These are phyloP conservation scores for Empidonax alnorum DNA, from an alignment of 2,113 vertebrate species.

Conservation along the genomic window DNA sequence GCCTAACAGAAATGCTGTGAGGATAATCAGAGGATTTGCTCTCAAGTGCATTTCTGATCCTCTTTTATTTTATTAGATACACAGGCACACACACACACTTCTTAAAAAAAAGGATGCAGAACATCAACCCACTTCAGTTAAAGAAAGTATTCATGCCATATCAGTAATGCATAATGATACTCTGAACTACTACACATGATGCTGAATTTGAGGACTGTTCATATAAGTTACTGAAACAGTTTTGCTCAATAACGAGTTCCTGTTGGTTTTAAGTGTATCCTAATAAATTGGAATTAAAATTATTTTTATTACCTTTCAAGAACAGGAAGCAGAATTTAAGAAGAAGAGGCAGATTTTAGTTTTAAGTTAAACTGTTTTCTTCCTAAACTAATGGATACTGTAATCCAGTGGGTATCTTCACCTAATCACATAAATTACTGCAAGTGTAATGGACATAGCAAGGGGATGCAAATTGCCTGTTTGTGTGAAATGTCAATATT, in stretches of 20 bases:
- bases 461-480: neutral
- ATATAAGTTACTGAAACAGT: neutral
- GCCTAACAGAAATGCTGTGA: neutral
- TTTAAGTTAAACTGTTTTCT: neutral
- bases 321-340: neutral
- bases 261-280: neutral
- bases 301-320: neutral
- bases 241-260: neutral
- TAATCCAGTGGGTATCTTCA: neutral
- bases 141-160: neutral
- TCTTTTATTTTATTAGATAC: neutral
- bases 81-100: fast-evolving
- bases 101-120: neutral
- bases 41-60: neutral
- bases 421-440: neutral
- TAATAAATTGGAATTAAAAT: neutral
- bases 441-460: neutral
- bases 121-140: neutral
- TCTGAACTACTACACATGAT: neutral
- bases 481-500: neutral
- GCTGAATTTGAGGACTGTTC: neutral
- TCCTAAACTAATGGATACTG: neutral
- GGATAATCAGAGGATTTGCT: neutral
- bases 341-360: neutral
- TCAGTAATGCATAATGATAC: neutral